Evolutionary conservation across 2,797 vertebrate species (phyloP), one percentile per base, ranked within the genome.

Genomic region (Poeciliopsis gracilis): DNA sequence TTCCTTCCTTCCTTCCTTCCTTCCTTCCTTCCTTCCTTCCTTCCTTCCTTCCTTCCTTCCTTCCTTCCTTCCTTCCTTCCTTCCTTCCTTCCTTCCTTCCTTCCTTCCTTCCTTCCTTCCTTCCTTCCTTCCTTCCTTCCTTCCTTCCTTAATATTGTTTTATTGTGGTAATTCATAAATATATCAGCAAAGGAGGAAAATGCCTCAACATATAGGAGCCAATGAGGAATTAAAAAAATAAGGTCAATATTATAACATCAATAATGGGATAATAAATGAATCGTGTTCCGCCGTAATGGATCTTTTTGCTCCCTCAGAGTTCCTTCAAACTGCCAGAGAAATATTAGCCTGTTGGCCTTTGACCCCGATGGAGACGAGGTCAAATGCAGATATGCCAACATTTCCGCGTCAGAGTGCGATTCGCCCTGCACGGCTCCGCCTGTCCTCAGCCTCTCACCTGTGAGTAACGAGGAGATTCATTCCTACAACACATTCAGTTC

Each of bases 381-480:
- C 5, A 38, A 38, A 38, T 67, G 63, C 36, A 67, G 63, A 67
- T 67, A 67, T 41, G 63, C 63, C 23, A 41, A 1, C 9, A 10
- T 2, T 23, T 41, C 20, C 4, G 23, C 0, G 20, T 11, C 7
- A 41, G 63, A 67, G 38, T 67, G 63, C 11, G 3, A 0, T 0
- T 11, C 36, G 11, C 36, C 63, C 63, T 67, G 63, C 36, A 67
- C 36, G 2, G 36, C 36, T 67, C 63, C 63, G 2, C 1, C 36
- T 67, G 63, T 41, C 12, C 63, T 67, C 45, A 25, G 0, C 12
- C 28, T 86, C 36, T 82, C 75, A n/a, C 0, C 82, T 41, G 86
- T 88, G 1, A 84, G 88, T 78, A 78, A 13, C 28, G 4, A 20
- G 30, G 15, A 33, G 47, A 49, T 49, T 49, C 18, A 49, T 20